Percentiles rank a stretch among this genome's conserved stretches.
These are phyloP conservation scores for Synanthedon myopaeformis DNA, from an alignment of 2,888 invertebrate genomes.

Conservation along the genomic window DNA sequence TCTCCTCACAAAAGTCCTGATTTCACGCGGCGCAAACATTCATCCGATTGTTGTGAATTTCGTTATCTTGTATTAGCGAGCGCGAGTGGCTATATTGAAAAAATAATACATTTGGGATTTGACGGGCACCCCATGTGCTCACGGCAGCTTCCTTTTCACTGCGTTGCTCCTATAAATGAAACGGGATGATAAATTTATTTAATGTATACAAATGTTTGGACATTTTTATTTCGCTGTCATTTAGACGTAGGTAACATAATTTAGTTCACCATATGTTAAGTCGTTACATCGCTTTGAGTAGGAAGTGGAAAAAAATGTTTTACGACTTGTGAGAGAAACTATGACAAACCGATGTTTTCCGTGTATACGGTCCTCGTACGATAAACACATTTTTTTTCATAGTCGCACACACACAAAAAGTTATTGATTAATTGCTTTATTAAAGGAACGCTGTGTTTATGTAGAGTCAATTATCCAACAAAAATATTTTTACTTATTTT, in stretches of 20 bases:
- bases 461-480: too few relatives aligned
- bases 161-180: conserved; percentile 47
- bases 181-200: conserved; percentile 69
- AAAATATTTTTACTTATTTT: too few relatives aligned
- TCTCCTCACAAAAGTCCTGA: conserved; percentile 58
- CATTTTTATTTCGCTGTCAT: conserved; percentile 69
- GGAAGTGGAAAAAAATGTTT: conserved; percentile 65
- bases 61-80: conserved; percentile 63
- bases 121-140: conserved; percentile 62
- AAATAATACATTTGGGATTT: conserved; percentile 69
- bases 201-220: conserved; percentile 71
- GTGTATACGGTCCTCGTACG: conserved; percentile 29
- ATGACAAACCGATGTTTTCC: conserved; percentile 47
- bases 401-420: conserved; percentile 17
- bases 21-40: conserved; percentile 69
- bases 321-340: conserved; percentile 58
- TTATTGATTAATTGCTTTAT: conserved; percentile 34
- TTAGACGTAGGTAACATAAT: conserved; percentile 67
- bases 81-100: conserved; percentile 60
- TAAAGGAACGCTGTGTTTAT: conserved; percentile 15
- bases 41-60: conserved; percentile 64
- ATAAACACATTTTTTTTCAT: conserved; percentile 33
- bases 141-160: conserved; percentile 62
- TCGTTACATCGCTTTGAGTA: conserved; percentile 54
- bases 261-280: conserved; percentile 67